Base-by-base conservation (phyloP, 2,113 vertebrate species). In the Caranx melampygus region DNA sequence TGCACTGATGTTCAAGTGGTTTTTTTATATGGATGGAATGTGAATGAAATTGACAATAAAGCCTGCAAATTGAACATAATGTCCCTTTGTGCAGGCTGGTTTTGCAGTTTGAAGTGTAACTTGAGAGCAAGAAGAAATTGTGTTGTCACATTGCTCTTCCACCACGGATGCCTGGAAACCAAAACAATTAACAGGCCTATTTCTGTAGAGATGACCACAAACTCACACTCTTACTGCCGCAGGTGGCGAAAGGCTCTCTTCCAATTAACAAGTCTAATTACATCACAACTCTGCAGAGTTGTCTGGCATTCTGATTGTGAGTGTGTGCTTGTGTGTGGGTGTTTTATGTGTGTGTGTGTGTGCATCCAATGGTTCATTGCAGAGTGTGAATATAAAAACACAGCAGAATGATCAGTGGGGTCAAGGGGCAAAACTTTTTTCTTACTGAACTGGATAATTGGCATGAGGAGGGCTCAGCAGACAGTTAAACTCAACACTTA, bases 231-330 rank as follows among this genome's bases (percentile, higher is more conserved):
- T 67, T 13, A 3, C 87, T 88, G 88, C 78, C 70, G 85, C 91
- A 91, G 87, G 88, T 92, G 88, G 88, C 60, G 11, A 51, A 80
- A 72, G 64, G 79, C 84, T 90, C 60, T 63, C 66, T 82, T 87
- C 87, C 85, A 92, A 90, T 91, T 89, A 91, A 89, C 92, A 91
- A 80, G 83, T 92, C 70, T 89, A 87, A 91, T 91, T 89, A 84
- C 89, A 91, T 89, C 82, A 84, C 88, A 82, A 26, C 75, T 88
- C 81, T n/a, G 58, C 58, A n/a, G 86, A 87, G 64, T 58, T 86
- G 76, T 83, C 75, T 73, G 58, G 47, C 78, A 18, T 85, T 40
- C 73, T 45, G 57, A 59, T 45, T 79, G 88, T 81, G 14, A 7
- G 51, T 26, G 31, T 31, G 42, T 3, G 33, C 13, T 18, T 42